These are phyloP conservation scores for Deilephila elpenor DNA, from an alignment of 2,888 invertebrate genomes.

Conservation along the genomic window DNA sequence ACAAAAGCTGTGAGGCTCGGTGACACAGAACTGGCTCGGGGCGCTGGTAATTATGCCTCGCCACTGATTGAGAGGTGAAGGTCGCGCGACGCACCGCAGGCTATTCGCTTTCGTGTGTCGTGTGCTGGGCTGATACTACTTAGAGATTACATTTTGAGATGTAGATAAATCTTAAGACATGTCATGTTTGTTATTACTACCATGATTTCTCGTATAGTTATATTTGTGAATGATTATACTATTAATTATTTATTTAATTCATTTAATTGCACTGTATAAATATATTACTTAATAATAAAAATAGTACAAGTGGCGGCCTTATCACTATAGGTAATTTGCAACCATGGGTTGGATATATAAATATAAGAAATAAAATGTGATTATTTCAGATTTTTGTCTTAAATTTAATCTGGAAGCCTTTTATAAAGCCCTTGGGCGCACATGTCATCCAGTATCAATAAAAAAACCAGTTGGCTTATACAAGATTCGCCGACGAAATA, in stretches of 20 bases:
- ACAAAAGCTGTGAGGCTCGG: constrained; percentile 48
- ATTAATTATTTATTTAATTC: too few species aligned
- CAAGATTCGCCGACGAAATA: neutral
- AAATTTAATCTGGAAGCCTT: neutral
- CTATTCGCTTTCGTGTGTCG: constrained; percentile 9
- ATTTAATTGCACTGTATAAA: too few species aligned
- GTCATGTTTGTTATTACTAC: neutral
- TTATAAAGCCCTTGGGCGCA: neutral
- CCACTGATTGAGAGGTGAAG: constrained; percentile 60
- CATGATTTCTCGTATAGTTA: neutral
- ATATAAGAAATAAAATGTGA: too few species aligned
- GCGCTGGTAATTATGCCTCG: constrained; percentile 51
- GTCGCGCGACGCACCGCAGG: constrained; percentile 37
- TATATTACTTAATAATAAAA: too few species aligned
- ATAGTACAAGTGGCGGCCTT: too few species aligned
- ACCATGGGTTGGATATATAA: too few species aligned
- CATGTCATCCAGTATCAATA: neutral
- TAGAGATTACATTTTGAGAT: constrained; percentile 18
- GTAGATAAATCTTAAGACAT: constrained; percentile 13
- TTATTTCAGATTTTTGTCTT: too few species aligned
- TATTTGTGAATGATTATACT: too few species aligned
- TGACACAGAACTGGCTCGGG: constrained; percentile 46
- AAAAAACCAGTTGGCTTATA: neutral
- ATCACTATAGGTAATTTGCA: too few species aligned
- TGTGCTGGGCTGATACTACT: constrained; percentile 17